Base-by-base conservation (phyloP, 1,140 invertebrate species). In the Samia ricini region DNA sequence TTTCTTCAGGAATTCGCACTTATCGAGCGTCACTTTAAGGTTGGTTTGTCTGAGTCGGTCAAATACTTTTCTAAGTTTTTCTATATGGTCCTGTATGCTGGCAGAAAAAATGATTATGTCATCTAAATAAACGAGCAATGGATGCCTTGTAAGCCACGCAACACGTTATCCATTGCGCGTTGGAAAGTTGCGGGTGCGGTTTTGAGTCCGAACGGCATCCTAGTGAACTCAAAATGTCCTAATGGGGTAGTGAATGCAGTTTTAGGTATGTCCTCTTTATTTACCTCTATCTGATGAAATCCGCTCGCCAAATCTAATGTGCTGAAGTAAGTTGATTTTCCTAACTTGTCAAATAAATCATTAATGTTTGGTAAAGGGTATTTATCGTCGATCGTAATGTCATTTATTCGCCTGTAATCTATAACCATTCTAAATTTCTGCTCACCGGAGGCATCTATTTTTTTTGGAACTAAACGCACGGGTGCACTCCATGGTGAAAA, bases 11-110 rank as follows among this genome's bases (percentile, higher is more conserved):
- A 80, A 84, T 55, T 75, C 21, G 6, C 66, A 89, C 61, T 91
- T 91, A 54, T 77, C 76, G 8, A 79, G 64, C 67, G 87, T 81
- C 0, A 91, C 48, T 73, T 89, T 88, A 15, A 92, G 61, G 23
- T 80, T 74, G 29, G 72, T 69, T 22, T 80, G 23, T 49, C 76
- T 52, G 5, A 91, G 66, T 52, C 63, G 56, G 4, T 80, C 61
- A 33, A 90, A 81, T n/a, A 91, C 78, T 59, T 67, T 26, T 55
- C 60, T 60, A 10, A 91, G 29, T 64, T 84, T 76, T 22, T 66
- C 26, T 1, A 85, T 58, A 59, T 91, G 89, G 4, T 49, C 48
- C 19, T 49, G 19, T 4, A 49, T n/a, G 48, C 48, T 49, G 12
- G 4, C 12, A n/a, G 48, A 49, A 49, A n/a, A 49, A 5, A 49